Base-by-base conservation (phyloP, 1,140 invertebrate species). In the Penaeus vannamei region DNA sequence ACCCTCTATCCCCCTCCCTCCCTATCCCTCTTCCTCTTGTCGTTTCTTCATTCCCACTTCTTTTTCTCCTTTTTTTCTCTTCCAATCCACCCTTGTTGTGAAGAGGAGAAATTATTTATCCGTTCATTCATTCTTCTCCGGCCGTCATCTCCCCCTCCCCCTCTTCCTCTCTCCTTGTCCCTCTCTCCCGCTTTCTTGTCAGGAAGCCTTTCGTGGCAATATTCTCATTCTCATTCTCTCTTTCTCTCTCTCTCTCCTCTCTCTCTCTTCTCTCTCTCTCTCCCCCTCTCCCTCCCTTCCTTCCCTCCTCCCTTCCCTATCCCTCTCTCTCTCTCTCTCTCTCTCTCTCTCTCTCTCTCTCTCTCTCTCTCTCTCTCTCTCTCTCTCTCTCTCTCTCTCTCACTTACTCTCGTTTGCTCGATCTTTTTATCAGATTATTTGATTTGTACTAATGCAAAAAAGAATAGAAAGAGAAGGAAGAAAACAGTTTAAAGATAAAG, bases 341-440 rank as follows among this genome's bases (percentile, higher is more conserved):
- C 36, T 36, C 36, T 36, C 2, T 72, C 26, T 26, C 69, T 26
- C 14, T 84, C n/a, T 84, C 59, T 64, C 81, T 84, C 81, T 64
- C 81, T 84, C 81, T 64, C 81, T 84, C 81, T 61, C 81, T 82
- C 80, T 82, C 42, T 53, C 80, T 53, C 80, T 82, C 42, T 82
- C 79, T 81, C 79, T 81, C 79, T 81, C 79, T 81, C 79, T 81
- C 79, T 81, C 79, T 81, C 79, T 81, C 79, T n/a, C n/a, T n/a
- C n/a, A n/a, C n/a, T n/a, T n/a, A n/a, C n/a, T n/a, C n/a, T n/a
- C n/a, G n/a, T n/a, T 81, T 46, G 32, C 79, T 42, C 23, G 53
- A 26, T 14, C 20, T 53, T 60, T 26, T 19, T 26, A 29, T 12
- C 5, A 23, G 26, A 59, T 53, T 59, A 53, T 53, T 19, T 61